Evolutionary conservation across 2,797 vertebrate genomes (phyloP), one percentile per base, ranked within the genome.

Genomic region (Callimico goeldii): DNA sequence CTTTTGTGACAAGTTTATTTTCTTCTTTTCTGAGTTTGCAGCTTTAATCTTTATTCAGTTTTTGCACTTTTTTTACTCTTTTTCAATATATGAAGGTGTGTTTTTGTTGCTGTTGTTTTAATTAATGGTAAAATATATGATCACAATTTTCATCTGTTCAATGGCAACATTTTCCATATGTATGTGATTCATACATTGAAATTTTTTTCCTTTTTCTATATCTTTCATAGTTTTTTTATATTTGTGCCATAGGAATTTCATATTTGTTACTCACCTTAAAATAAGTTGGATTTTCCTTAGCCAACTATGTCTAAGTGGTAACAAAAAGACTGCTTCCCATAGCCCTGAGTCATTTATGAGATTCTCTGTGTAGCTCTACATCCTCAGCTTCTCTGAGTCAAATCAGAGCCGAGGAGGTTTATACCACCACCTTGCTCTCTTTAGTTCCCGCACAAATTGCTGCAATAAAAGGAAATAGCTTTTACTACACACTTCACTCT

Each of bases 221-320:
- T 46, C 48, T 83, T 88, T 95, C n/a, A 50, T 81, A 70, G 19
- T 46, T 70, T 55, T 73, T 70, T 89, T 91, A 50, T 77, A 50
- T 77, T 6, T 72, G 28, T 83, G 24, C 14, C 39, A 41, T 72
- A 86, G 61, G 41, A 61, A 57, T 57, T 76, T 0, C 17, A 52
- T 90, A 20, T 77, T 84, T 89, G 84, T 70, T 84, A 61, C 17
- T 80, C 41, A 64, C 58, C 93, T 96, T 79, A 22, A 93, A 88
- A 36, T 89, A 36, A 73, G 19, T 43, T 73, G 43, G 14, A 41
- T 80, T 72, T 85, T 90, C n/a, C 50, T 85, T 24, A 17, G 8
- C 36, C 24, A 61, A 30, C 28, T 72, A 73, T 39, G 15, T 80
- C 24, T 36, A 64, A 20, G 36, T 12, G 57, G 85, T 22, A 39